Conservation (phyloP, 92 coral and sea anemone species). For the Phymanthus crucifer region DNA sequence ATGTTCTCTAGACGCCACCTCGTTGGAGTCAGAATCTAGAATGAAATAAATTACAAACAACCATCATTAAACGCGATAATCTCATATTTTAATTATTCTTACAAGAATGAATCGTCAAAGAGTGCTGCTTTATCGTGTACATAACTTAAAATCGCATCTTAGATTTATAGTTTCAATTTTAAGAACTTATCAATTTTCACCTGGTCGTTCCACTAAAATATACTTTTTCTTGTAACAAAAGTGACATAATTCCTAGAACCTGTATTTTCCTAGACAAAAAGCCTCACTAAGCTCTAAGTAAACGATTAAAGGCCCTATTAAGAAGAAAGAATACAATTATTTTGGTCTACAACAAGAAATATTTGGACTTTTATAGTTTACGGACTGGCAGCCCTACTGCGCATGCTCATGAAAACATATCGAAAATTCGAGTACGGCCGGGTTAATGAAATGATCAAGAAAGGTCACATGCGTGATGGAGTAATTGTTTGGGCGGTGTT, state of each 20-base stretch:
- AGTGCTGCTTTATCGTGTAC: no score
- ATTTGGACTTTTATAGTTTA: neutral
- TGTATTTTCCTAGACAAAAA: no score
- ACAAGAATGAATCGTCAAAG: no score
- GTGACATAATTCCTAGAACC: no score
- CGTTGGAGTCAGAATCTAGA: conserved; percentile 42
- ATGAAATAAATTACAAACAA: neutral
- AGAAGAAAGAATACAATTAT: neutral
- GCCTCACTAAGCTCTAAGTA: no score
- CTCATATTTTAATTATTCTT: no score
- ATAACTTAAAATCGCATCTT: no score
- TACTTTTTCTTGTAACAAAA: no score
- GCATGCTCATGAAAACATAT: neutral
- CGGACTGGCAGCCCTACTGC: neutral
- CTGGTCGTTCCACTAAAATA: no score
- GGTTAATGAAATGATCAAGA: neutral
- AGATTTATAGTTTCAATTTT: no score
- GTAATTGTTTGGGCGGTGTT: conserved; percentile 4
- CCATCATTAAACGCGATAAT: neutral
- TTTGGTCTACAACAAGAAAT: neutral
- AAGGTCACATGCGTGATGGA: neutral
- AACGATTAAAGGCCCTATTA: no score
- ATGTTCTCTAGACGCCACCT: conserved; percentile 11
- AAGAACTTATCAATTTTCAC: no score
- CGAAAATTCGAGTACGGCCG: neutral